Evolutionary conservation across 2,113 vertebrate species (phyloP).

Genomic region (Sminthopsis crassicaudata): DNA sequence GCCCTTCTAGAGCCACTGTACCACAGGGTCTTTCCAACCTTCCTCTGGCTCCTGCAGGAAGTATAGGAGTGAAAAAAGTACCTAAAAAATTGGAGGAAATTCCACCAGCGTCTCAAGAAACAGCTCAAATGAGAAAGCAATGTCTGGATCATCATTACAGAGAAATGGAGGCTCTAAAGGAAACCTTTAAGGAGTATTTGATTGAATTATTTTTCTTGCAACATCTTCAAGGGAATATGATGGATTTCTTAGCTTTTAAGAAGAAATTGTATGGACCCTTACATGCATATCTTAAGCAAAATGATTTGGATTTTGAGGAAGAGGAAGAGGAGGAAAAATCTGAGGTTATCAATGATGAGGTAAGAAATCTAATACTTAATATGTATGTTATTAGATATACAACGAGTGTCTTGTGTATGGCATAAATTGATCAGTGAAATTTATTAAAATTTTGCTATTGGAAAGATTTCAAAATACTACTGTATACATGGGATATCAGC

Average conservation of each 20-base stretch:
- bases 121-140: slow-evolving; percentile 92
- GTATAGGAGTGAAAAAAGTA: slow-evolving; percentile 87
- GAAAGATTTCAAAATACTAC: background rate
- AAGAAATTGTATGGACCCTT: slow-evolving; percentile 93
- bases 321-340: slow-evolving; percentile 95
- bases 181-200: slow-evolving; percentile 93
- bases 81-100: slow-evolving; percentile 92
- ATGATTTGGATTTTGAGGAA: slow-evolving; percentile 93
- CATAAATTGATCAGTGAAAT: background rate
- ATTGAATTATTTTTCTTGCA: slow-evolving; percentile 96
- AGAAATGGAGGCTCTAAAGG: slow-evolving; percentile 91
- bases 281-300: slow-evolving; percentile 92
- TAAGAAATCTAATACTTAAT: slow-evolving; percentile 74
- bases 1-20: slow-evolving; percentile 87
- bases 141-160: slow-evolving; percentile 92
- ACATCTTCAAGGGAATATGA: slow-evolving; percentile 96
- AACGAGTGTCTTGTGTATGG: background rate
- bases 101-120: slow-evolving; percentile 90
- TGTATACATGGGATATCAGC: background rate
- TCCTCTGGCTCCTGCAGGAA: slow-evolving; percentile 83
- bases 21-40: slow-evolving; percentile 86
- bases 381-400: background rate
- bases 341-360: slow-evolving; percentile 94
- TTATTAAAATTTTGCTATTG: background rate
- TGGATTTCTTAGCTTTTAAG: slow-evolving; percentile 95